Conservation (phyloP, 1,140 invertebrate species). For the Cydia strobilella region DNA sequence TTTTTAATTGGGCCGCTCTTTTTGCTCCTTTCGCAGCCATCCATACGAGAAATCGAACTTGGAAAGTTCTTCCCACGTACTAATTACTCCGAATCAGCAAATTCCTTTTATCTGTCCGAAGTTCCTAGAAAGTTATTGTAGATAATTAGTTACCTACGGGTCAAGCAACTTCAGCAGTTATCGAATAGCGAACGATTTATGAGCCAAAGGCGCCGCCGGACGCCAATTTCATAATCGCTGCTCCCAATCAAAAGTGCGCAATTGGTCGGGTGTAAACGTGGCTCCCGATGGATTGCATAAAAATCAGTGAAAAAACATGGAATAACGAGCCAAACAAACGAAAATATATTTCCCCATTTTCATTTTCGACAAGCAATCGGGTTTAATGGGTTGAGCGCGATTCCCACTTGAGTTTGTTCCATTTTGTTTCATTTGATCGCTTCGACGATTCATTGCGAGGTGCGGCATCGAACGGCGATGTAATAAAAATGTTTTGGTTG, state of each 20-base stretch:
- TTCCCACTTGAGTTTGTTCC: slow-evolving; percentile 72
- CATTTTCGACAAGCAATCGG: slow-evolving; percentile 74
- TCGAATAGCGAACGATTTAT: slow-evolving; percentile 12
- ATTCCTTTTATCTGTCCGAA: not conserved
- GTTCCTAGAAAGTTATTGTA: not conserved
- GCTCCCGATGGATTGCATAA: slow-evolving; percentile 63
- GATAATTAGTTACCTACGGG: slow-evolving; percentile 1
- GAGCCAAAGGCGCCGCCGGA: slow-evolving; percentile 6
- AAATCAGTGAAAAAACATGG: slow-evolving; percentile 63
- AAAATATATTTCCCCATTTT: slow-evolving; percentile 70
- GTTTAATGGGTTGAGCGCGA: slow-evolving; percentile 70
- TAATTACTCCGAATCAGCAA: slow-evolving; percentile 14
- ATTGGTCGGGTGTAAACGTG: slow-evolving; percentile 68
- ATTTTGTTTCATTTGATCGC: slow-evolving; percentile 70
- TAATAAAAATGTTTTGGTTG: slow-evolving; percentile 43
- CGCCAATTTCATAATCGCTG: slow-evolving; percentile 33
- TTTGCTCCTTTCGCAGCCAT: slow-evolving; percentile 63
- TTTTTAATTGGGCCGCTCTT: slow-evolving; percentile 73
- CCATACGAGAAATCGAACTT: slow-evolving; percentile 67
- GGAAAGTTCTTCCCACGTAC: slow-evolving; percentile 42
- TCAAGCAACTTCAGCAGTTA: not conserved
- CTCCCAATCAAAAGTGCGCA: slow-evolving; percentile 63
- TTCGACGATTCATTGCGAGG: slow-evolving; percentile 53
- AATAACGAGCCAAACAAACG: slow-evolving; percentile 61
- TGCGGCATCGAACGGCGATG: slow-evolving; percentile 40